phyloP scores from a whole-genome alignment of 2,113 vertebrate species.

The Caranx ignobilis region DNA sequence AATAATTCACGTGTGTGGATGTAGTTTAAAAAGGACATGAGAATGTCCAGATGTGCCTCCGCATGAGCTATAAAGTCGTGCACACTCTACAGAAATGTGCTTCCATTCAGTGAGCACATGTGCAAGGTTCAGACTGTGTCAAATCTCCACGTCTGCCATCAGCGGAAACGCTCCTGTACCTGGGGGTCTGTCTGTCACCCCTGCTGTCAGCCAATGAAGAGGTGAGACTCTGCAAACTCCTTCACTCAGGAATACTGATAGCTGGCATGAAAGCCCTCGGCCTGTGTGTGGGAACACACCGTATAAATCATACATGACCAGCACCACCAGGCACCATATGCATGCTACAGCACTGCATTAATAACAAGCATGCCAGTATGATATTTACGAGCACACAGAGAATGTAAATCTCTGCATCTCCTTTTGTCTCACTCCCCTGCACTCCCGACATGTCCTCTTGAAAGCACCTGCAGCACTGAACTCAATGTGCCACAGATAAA shows the following conservation, averaged over 20 bases:
- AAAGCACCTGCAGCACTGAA: conserved; percentile 70
- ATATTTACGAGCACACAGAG: conserved; percentile 23
- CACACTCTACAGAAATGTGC: conserved; percentile 30
- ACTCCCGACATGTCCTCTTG: conserved; percentile 33
- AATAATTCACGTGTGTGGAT: neutral
- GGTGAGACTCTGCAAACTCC: conserved; percentile 61
- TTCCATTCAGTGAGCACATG: conserved; percentile 46
- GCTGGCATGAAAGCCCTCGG: conserved; percentile 38
- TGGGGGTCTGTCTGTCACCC: conserved; percentile 70
- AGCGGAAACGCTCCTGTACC: conserved; percentile 47
- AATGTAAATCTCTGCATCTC: conserved; percentile 40
- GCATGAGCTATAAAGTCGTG: conserved; percentile 8
- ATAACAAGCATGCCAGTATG: conserved; percentile 47
- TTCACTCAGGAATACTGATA: conserved; percentile 61
- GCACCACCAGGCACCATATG: conserved; percentile 60
- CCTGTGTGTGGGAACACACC: conserved; percentile 47
- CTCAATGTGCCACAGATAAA: conserved; percentile 61
- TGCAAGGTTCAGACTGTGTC: conserved; percentile 60
- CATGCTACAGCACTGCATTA: conserved; percentile 53
- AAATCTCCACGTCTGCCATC: conserved; percentile 73
- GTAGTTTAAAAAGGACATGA: conserved; percentile 1
- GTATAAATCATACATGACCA: conserved; percentile 75
- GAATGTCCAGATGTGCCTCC: conserved; percentile 25
- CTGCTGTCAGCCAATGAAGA: conserved; percentile 62
- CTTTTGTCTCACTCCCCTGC: conserved; percentile 46